A percentile compares a stretch with the other conserved stretches of the same genome.
phyloP scores from a whole-genome alignment of 2,113 vertebrate species.

The Grallaria varia region DNA sequence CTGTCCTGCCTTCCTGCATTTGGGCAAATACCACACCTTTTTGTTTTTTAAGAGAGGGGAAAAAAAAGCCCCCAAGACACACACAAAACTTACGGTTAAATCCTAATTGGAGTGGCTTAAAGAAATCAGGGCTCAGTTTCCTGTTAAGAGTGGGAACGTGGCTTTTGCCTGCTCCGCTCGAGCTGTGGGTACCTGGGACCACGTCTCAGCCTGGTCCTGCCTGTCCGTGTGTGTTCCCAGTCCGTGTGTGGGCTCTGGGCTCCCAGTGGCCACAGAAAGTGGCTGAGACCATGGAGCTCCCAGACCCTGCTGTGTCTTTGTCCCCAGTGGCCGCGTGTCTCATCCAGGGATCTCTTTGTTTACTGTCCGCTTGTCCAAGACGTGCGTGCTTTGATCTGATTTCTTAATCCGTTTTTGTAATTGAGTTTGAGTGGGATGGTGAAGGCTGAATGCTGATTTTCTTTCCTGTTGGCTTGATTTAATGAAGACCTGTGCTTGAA shows the following conservation, averaged over 20 bases:
- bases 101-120: neutral
- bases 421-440: slow-evolving; percentile 73
- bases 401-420: neutral
- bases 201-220: rapidly evolving
- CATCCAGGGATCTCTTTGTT: slow-evolving; percentile 1
- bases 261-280: rapidly evolving
- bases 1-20: neutral
- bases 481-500: slow-evolving; percentile 83
- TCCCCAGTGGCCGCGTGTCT: neutral
- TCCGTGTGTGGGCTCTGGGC: neutral
- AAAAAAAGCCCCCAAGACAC: neutral
- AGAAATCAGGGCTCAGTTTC: neutral
- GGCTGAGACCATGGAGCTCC: neutral
- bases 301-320: neutral
- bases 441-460: slow-evolving; percentile 82
- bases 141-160: neutral
- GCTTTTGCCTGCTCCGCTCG: neutral
- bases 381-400: neutral
- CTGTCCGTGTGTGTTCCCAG: rapidly evolving
- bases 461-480: slow-evolving; percentile 40
- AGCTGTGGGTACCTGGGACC: neutral
- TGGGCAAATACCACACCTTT: neutral
- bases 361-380: neutral
- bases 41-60: neutral
- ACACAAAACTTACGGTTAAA: neutral